Percentiles rank a stretch among this genome's conserved stretches.
Evolutionary conservation across 2,797 vertebrate species (phyloP).

Genomic region (Neosilurus hyrtlii): DNA sequence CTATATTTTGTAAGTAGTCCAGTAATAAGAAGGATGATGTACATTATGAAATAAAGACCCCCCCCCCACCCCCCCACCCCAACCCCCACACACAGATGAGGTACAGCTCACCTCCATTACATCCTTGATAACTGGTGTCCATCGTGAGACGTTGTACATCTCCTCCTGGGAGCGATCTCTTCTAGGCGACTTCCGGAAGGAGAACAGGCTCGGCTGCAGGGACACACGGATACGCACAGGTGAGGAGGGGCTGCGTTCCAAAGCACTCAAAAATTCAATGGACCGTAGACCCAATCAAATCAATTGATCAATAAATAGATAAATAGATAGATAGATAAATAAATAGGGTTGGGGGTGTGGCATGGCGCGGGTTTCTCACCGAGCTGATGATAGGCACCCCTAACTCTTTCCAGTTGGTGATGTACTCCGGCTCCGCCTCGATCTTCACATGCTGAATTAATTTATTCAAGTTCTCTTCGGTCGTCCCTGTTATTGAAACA

Average conservation of each 20-base stretch:
- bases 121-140: constrained; percentile 94
- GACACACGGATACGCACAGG: background rate
- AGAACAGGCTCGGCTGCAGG: constrained; percentile 63
- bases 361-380: constrained; percentile 57
- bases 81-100: no score
- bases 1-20: no score
- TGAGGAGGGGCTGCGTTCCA: background rate
- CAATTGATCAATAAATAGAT: no score
- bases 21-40: no score
- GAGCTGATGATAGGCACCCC: constrained; percentile 84
- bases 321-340: no score
- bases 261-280: background rate
- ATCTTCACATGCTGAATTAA: constrained; percentile 95
- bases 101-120: constrained; percentile 85
- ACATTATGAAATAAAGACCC: no score
- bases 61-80: no score
- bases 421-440: constrained; percentile 85
- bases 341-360: no score
- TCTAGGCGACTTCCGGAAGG: constrained; percentile 72
- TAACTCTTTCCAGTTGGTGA: constrained; percentile 91
- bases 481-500: constrained; percentile 79
- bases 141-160: constrained; percentile 90
- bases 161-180: constrained; percentile 84
- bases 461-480: constrained; percentile 92
- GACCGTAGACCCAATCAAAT: background rate